Evolutionary conservation across 2,113 vertebrate species (phyloP).

Genomic region (Leptocoma aspasia): DNA sequence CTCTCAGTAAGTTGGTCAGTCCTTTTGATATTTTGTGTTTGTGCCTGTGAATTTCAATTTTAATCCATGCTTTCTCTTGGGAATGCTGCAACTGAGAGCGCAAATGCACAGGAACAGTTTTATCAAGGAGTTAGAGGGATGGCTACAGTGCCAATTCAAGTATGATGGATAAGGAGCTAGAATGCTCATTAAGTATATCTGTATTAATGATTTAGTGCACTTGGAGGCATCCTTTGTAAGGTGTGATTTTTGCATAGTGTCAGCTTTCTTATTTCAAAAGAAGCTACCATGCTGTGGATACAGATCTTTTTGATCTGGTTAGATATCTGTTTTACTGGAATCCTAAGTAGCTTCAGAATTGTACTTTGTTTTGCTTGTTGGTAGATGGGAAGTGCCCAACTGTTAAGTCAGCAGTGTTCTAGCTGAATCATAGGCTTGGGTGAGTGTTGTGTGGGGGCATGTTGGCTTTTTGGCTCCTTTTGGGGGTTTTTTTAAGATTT

Average conservation of each 20-base stretch:
- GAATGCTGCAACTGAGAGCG: background rate
- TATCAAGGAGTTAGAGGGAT: background rate
- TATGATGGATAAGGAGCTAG: background rate
- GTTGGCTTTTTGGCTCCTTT: background rate
- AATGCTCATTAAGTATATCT: background rate
- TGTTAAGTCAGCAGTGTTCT: background rate
- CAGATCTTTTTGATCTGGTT: background rate
- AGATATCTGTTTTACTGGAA: background rate
- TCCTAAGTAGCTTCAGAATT: background rate
- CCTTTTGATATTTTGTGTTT: background rate
- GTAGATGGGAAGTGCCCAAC: background rate
- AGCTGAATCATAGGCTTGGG: background rate
- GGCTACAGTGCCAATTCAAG: background rate
- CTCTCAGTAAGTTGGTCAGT: conserved; percentile 81
- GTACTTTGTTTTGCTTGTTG: background rate
- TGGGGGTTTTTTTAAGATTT: background rate
- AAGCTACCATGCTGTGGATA: background rate
- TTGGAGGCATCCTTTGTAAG: background rate
- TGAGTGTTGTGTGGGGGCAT: background rate
- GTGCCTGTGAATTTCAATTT: background rate
- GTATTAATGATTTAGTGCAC: background rate
- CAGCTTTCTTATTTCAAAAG: background rate
- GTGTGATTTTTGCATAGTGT: background rate
- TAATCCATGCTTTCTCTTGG: background rate
- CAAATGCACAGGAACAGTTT: background rate